Evolutionary conservation across 2,113 vertebrate genomes (phyloP).

Genomic region (Macrotis lagotis): DNA sequence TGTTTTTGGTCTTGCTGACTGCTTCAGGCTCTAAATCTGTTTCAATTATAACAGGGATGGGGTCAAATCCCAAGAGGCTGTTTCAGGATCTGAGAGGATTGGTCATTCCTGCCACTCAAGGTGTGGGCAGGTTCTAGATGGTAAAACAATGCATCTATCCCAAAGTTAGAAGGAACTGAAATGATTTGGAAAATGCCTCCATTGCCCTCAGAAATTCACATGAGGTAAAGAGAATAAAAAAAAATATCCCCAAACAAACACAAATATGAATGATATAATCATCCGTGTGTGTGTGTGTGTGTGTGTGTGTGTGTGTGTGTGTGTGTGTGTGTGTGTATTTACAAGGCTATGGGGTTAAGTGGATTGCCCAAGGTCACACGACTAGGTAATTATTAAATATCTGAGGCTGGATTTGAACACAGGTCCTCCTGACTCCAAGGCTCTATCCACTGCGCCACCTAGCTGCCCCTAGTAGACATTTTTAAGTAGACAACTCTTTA

Average conservation of each 20-base stretch:
- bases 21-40: not conserved
- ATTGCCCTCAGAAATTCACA: not conserved
- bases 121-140: too few species aligned
- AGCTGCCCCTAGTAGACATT: constrained; percentile 54
- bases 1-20: not conserved
- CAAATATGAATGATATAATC: constrained; percentile 36
- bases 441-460: too few species aligned
- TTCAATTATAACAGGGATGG: not conserved
- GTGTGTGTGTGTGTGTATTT: too few species aligned
- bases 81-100: not conserved
- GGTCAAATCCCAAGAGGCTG: not conserved
- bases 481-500: constrained; percentile 32
- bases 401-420: too few species aligned
- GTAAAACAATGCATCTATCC: not conserved
- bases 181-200: not conserved
- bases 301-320: too few species aligned
- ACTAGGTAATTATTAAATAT: too few species aligned
- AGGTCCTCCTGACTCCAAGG: too few species aligned
- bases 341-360: too few species aligned
- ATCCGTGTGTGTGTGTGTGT: too few species aligned
- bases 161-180: not conserved
- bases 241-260: not conserved
- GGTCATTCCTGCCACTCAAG: not conserved
- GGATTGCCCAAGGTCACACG: too few species aligned
- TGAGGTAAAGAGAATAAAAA: constrained; percentile 33